phyloP scores from a whole-genome alignment of 35 echinoderm and acorn worm species.

The Lytechinus variegatus region DNA sequence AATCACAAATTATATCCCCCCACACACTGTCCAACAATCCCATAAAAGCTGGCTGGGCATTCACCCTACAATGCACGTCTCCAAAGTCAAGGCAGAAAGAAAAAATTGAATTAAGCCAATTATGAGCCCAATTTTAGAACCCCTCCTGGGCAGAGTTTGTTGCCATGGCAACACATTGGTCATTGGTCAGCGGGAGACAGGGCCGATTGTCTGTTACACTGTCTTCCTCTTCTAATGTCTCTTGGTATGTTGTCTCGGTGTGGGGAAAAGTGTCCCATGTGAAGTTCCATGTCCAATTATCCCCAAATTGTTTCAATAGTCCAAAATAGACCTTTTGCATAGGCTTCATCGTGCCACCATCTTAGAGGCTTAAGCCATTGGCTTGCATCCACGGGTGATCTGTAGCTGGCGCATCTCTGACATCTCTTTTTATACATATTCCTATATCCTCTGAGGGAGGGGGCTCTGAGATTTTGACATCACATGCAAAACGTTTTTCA shows the following conservation, averaged over 20 bases:
- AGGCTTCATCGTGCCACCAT: too few species aligned
- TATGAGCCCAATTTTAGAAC: not conserved
- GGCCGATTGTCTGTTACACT: not conserved
- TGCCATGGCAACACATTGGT: not conserved
- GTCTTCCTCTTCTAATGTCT: not conserved
- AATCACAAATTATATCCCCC: not conserved
- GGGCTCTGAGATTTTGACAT: too few species aligned
- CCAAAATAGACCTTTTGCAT: too few species aligned
- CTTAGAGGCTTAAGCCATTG: too few species aligned
- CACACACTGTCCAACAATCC: not conserved
- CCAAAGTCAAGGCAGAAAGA: not conserved
- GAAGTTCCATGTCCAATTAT: not conserved
- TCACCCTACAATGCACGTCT: not conserved
- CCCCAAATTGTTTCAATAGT: too few species aligned
- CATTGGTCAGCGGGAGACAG: not conserved
- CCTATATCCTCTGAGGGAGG: too few species aligned
- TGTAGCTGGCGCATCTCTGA: too few species aligned
- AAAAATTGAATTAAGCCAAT: conserved; percentile 19
- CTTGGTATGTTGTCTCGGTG: not conserved
- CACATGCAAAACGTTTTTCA: too few species aligned
- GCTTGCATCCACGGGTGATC: too few species aligned
- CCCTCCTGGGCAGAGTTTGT: not conserved
- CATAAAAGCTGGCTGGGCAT: not conserved
- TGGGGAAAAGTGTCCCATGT: not conserved
- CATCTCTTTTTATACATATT: too few species aligned